Percentiles rank a stretch among this genome's conserved stretches.
Conservation (phyloP, 2,888 invertebrate species). For the Anthophora plumipes region DNA sequence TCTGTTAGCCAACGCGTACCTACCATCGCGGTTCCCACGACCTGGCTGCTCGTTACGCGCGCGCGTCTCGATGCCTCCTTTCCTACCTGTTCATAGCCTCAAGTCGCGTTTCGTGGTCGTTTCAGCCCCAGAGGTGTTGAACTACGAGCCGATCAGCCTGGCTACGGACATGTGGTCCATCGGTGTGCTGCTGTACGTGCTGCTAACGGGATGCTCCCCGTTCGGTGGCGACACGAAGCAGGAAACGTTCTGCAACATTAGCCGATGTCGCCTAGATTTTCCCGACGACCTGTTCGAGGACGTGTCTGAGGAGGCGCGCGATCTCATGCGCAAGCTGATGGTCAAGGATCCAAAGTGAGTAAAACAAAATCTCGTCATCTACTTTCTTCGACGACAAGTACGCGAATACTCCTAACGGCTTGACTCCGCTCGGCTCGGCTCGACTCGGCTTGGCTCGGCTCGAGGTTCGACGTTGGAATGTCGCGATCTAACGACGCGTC, state of each 20-base stretch:
- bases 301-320: constrained; percentile 93
- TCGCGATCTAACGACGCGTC: constrained; percentile 47
- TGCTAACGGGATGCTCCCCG: constrained; percentile 97
- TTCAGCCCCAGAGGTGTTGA: constrained; percentile 96
- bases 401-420: too few species aligned
- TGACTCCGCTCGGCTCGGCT: too few species aligned
- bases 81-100: neutral
- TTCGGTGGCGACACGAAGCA: constrained; percentile 98
- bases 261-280: constrained; percentile 96
- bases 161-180: constrained; percentile 99
- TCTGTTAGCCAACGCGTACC: neutral
- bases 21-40: neutral
- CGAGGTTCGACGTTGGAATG: constrained; percentile 23
- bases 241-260: constrained; percentile 98
- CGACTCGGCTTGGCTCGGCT: too few species aligned
- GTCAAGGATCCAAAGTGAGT: constrained; percentile 95
- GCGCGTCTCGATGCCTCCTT: neutral
- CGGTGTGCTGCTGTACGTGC: constrained; percentile 97
- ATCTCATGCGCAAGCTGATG: constrained; percentile 96
- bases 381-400: too few species aligned
- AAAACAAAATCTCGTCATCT: too few species aligned
- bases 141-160: constrained; percentile 96
- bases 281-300: constrained; percentile 96
- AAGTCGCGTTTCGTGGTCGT: constrained; percentile 45
- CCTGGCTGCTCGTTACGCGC: neutral